phyloP scores from a whole-genome alignment of 2,113 vertebrate species.

The Peromyscus leucopus region DNA sequence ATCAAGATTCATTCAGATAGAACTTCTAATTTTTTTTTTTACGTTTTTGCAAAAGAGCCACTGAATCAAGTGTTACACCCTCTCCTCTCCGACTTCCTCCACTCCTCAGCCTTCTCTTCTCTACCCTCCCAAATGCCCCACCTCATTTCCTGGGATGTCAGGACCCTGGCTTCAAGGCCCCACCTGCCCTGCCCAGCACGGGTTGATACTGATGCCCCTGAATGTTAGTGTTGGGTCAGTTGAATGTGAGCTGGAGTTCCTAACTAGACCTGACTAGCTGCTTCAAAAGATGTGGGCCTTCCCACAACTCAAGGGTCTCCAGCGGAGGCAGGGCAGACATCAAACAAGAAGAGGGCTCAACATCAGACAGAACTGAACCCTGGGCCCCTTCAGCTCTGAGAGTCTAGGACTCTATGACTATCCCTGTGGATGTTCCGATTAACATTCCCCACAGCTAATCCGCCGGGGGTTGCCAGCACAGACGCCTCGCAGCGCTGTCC shows the following conservation, averaged over 20 bases:
- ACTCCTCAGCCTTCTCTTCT: neutral
- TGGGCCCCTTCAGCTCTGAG: neutral
- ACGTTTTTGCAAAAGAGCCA: neutral
- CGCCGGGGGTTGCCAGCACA: neutral
- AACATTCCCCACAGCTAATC: neutral
- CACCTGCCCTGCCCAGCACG: fast-evolving
- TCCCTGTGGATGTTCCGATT: neutral
- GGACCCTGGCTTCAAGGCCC: neutral
- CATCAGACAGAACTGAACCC: neutral
- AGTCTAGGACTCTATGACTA: neutral
- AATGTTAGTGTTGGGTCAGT: neutral
- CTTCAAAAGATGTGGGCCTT: neutral
- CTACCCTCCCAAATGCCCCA: fast-evolving
- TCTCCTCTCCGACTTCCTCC: neutral
- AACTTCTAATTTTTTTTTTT: neutral
- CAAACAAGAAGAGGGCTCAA: neutral
- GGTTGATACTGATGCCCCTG: neutral
- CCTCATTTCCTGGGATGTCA: neutral
- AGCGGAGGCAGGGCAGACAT: neutral
- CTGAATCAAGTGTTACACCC: neutral
- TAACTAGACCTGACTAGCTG: neutral
- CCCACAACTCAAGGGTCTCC: neutral
- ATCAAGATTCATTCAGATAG: neutral
- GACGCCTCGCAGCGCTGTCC: neutral
- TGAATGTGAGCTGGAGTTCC: neutral